Percentiles rank a stretch among this genome's conserved stretches.
Conservation (phyloP, 2,888 invertebrate genomes). For the Sphecodes monilicornis region DNA sequence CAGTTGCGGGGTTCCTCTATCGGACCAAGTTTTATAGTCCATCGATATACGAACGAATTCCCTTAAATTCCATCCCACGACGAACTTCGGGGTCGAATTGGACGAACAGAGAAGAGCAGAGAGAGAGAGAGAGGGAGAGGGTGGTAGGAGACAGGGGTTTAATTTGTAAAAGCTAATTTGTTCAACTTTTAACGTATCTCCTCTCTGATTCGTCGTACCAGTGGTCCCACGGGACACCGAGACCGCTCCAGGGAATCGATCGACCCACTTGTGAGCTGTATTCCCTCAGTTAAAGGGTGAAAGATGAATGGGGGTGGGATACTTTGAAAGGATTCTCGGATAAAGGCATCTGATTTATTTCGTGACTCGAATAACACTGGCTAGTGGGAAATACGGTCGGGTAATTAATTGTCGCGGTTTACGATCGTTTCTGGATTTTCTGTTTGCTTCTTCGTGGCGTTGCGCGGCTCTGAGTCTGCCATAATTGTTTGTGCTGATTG, state of each 20-base stretch:
- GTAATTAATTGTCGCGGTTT: slow-evolving; percentile 8
- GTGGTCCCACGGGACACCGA: slow-evolving; percentile 17
- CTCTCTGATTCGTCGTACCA: slow-evolving; percentile 15
- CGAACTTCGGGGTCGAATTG: slow-evolving; percentile 44
- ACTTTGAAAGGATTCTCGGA: slow-evolving; percentile 8
- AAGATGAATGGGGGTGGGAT: slow-evolving; percentile 2
- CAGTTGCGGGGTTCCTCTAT: slow-evolving; percentile 43
- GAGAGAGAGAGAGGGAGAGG: not conserved
- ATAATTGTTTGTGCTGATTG: not conserved
- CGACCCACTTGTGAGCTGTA: slow-evolving; percentile 19
- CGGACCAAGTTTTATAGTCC: slow-evolving; percentile 73
- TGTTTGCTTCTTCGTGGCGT: not conserved
- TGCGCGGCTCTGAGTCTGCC: not conserved
- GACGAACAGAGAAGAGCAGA: not conserved
- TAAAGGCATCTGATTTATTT: slow-evolving; percentile 29
- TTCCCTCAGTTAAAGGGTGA: not conserved
- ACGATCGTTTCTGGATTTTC: not conserved
- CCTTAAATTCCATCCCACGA: slow-evolving; percentile 66
- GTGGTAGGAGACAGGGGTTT: slow-evolving; percentile 70
- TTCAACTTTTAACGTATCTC: slow-evolving; percentile 76
- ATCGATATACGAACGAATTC: slow-evolving; percentile 76
- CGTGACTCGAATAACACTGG: slow-evolving; percentile 14
- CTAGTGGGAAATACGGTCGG: not conserved
- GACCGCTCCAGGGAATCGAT: slow-evolving; percentile 48
- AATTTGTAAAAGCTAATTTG: slow-evolving; percentile 83